These are phyloP conservation scores for Cygnus atratus DNA, from an alignment of 2,113 vertebrate species.

Conservation along the genomic window DNA sequence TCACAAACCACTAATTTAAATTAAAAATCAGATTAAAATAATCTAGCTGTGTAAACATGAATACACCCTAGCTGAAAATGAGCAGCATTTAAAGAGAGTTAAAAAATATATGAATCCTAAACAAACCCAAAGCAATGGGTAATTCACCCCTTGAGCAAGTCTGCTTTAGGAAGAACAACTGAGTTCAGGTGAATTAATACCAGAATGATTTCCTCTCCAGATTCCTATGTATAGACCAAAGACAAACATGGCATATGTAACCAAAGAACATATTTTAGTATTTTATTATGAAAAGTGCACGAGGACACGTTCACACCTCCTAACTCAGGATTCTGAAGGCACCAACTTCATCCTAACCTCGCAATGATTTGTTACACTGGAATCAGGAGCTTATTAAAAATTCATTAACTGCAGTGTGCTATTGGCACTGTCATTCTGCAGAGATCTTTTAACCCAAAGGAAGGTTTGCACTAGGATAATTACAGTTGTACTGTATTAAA, in stretches of 20 bases:
- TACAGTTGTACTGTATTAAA: not conserved
- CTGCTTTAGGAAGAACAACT: not conserved
- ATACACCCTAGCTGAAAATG: accelerated
- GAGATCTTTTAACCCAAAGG: not conserved
- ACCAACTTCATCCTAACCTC: not conserved
- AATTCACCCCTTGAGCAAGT: not conserved
- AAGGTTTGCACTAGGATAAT: not conserved
- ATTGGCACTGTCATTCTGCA: not conserved
- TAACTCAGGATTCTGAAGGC: not conserved
- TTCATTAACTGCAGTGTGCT: not conserved
- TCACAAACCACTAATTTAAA: not conserved
- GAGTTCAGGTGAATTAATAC: not conserved
- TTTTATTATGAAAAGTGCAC: not conserved
- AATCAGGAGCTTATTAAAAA: not conserved
- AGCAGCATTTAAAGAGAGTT: not conserved
- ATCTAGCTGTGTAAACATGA: not conserved
- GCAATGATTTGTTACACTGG: not conserved
- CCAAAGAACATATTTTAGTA: not conserved
- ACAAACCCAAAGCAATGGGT: accelerated
- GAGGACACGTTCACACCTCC: not conserved
- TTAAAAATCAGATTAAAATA: not conserved
- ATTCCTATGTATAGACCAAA: not conserved
- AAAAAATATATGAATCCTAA: not conserved
- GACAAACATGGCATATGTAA: accelerated
- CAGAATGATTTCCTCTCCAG: accelerated